Percentiles rank a stretch among this genome's conserved stretches.
These are phyloP conservation scores for Byasa hedistus DNA, from an alignment of 2,888 invertebrate genomes.

Conservation along the genomic window DNA sequence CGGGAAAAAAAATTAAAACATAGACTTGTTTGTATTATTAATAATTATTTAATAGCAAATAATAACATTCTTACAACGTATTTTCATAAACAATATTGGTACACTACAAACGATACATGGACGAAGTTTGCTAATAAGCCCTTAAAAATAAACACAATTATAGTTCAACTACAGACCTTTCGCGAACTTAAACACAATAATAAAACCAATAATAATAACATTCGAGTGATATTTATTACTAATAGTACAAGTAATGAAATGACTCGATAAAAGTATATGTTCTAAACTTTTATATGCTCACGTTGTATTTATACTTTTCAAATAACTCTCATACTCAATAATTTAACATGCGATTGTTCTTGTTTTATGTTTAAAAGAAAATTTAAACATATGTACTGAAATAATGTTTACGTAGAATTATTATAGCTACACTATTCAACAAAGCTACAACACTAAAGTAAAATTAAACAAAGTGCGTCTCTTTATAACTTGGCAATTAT, in stretches of 20 bases:
- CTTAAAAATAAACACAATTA: background rate
- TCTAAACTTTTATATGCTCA: background rate
- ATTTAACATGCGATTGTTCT: background rate
- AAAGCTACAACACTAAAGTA: background rate
- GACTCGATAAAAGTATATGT: no score
- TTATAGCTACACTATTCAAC: background rate
- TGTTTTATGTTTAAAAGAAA: background rate
- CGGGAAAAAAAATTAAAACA: background rate
- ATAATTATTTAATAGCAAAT: background rate
- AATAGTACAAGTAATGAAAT: no score
- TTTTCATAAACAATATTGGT: conserved; percentile 8
- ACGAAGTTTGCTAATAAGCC: conserved; percentile 11
- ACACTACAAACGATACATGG: conserved; percentile 9
- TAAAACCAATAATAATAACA: background rate
- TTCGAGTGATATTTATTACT: no score
- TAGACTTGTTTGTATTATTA: background rate
- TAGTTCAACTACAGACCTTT: background rate
- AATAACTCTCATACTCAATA: background rate
- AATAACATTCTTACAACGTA: background rate
- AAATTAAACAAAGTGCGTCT: background rate
- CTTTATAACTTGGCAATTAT: background rate
- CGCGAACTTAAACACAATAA: background rate
- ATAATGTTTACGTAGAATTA: background rate
- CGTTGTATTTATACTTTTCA: background rate
- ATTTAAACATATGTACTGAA: background rate